Conservation (phyloP, 2,888 invertebrate species). For the Diogma glabrata region DNA sequence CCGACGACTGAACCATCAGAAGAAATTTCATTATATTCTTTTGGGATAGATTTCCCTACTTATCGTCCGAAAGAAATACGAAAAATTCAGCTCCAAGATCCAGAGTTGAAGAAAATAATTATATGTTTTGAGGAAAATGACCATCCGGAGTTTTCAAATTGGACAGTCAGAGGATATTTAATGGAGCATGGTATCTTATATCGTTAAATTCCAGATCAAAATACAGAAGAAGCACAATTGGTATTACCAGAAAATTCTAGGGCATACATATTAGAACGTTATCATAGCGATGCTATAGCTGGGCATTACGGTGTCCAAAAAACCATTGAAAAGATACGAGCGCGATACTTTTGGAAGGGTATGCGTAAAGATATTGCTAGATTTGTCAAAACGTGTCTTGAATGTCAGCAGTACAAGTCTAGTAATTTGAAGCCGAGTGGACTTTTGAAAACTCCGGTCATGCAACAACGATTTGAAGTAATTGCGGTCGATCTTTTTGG, state of each 20-base stretch:
- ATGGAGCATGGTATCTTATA: slow-evolving; percentile 20
- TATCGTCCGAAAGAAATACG: too few relatives aligned
- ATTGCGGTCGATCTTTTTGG: slow-evolving; percentile 26
- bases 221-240: slow-evolving; percentile 10
- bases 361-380: slow-evolving; percentile 22
- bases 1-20: too few relatives aligned
- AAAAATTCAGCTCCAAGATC: too few relatives aligned
- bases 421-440: slow-evolving; percentile 27
- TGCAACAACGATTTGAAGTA: slow-evolving; percentile 21
- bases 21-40: too few relatives aligned
- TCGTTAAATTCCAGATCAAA: slow-evolving; percentile 14
- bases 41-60: too few relatives aligned
- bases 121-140: slow-evolving; percentile 14
- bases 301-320: slow-evolving; percentile 23
- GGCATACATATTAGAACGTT: slow-evolving; percentile 13
- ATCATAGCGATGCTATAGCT: slow-evolving; percentile 19
- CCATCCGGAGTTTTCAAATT: slow-evolving; percentile 12
- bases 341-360: slow-evolving; percentile 22
- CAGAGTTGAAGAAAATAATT: slow-evolving; percentile 19
- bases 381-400: slow-evolving; percentile 22
- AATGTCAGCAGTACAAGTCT: slow-evolving; percentile 26
- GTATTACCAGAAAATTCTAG: slow-evolving; percentile 16
- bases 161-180: slow-evolving; percentile 21
- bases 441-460: slow-evolving; percentile 24
- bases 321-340: slow-evolving; percentile 18